Percentiles rank a stretch among this genome's conserved stretches.
Conservation (phyloP, 2,113 vertebrate species). For the Phoenicopterus ruber region DNA sequence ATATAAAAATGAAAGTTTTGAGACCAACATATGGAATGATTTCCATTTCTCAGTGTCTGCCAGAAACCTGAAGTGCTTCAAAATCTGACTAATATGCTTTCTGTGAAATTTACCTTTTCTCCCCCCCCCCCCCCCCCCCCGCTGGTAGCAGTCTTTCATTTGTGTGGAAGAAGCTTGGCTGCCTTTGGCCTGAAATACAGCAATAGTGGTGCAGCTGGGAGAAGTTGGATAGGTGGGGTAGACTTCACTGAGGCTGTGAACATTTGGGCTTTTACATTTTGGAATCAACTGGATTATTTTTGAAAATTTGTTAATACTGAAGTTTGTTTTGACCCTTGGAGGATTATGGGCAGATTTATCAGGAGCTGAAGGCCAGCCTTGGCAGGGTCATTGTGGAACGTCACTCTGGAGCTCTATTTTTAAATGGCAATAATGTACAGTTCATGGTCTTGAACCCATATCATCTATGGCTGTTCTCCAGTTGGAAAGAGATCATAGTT, state of each 20-base stretch:
- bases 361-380: not conserved
- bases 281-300: not conserved
- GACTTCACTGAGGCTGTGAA: not conserved
- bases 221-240: not conserved
- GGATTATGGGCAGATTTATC: not conserved
- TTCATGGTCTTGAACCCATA: not conserved
- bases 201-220: not conserved
- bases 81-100: not conserved
- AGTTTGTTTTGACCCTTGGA: not conserved
- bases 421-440: not conserved
- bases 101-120: not conserved
- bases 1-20: not conserved
- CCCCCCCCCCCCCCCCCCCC: too few species aligned
- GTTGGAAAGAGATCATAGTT: not conserved
- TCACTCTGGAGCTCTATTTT: not conserved
- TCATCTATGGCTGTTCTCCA: not conserved
- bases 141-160: not conserved
- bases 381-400: not conserved
- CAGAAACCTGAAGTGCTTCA: not conserved
- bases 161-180: not conserved
- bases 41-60: slow-evolving; percentile 10
- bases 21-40: not conserved
- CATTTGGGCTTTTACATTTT: not conserved
- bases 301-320: not conserved
- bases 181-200: not conserved